phyloP scores from a whole-genome alignment of 53 echinoderm and acorn worm genomes.

The Astropecten irregularis region DNA sequence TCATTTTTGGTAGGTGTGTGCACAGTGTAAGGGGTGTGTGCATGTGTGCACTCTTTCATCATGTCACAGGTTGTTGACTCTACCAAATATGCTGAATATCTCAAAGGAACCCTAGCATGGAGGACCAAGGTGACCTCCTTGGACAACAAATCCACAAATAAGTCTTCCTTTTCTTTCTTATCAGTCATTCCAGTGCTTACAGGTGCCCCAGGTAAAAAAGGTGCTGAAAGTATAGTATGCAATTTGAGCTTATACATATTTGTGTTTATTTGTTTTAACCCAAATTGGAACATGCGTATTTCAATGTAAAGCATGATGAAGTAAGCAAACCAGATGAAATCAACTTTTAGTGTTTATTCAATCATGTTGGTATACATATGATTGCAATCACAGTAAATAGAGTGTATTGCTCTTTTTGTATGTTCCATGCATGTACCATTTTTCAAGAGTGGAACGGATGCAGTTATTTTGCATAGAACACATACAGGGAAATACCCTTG shows the following conservation, averaged over 20 bases:
- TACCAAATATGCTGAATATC: not conserved
- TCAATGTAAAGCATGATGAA: slow-evolving; percentile 32
- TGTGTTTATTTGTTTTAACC: slow-evolving; percentile 28
- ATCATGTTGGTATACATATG: no score
- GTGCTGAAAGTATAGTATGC: not conserved
- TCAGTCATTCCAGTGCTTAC: not conserved
- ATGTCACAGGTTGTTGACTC: not conserved
- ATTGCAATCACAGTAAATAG: no score
- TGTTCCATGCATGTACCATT: no score
- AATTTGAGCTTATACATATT: slow-evolving; percentile 10
- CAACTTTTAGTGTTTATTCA: no score
- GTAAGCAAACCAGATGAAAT: not conserved
- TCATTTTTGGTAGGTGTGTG: no score
- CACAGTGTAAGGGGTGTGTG: no score
- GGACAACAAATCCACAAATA: not conserved
- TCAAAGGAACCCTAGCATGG: no score
- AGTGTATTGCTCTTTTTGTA: no score
- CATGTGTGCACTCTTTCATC: not conserved
- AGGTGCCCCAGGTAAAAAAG: not conserved
- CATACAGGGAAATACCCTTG: no score
- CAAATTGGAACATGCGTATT: slow-evolving; percentile 1
- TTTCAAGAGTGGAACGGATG: no score
- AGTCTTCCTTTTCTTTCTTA: not conserved
- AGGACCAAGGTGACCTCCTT: no score
- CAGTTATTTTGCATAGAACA: no score